Evolutionary conservation across 2,113 vertebrate genomes (phyloP), one percentile per base, ranked within the genome.

Genomic region (Canis aureus): DNA sequence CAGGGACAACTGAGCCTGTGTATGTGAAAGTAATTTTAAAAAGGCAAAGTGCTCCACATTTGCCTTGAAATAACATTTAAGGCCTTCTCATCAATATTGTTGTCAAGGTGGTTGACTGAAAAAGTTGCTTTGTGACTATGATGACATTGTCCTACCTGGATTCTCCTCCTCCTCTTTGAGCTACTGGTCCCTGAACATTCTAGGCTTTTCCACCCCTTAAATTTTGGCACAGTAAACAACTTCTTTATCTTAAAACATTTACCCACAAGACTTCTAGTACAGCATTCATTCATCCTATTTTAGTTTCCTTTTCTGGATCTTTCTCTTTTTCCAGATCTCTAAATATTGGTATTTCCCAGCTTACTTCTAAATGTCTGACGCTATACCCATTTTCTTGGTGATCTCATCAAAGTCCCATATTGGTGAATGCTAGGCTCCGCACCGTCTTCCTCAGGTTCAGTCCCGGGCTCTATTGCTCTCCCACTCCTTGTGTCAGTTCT

Each of bases 221-320:
- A 89, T 78, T 83, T 69, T 60, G 59, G 49, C 23, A 83, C 19
- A 51, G 13, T 38, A 93, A 89, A 69, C 83, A 81, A 55, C n/a
- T 82, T 93, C 43, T 89, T n/a, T 82, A 76, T 76, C n/a, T 91
- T 91, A 91, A 91, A 93, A 67, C 35, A 83, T 17, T 11, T 51
- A 51, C 27, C 91, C 51, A 67, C 17, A 59, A 67, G 78, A 59
- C 29, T 92, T 89, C 51, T 83, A 89, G 67, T 76, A 93, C 59
- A 64, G 57, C 25, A 29, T 66, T 93, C 19, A 84, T 93, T 78
- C 38, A 51, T 67, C 23, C 62, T 89, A 67, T 88, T 84, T 84
- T 59, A 51, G 2, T 89, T 78, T 83, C 9, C 38, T 89, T 83
- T 93, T 89, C 67, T 83, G 35, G 78, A 51, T 67, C 35, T 89